Conservation (phyloP, 1,140 invertebrate species). For the Solen grandis region DNA sequence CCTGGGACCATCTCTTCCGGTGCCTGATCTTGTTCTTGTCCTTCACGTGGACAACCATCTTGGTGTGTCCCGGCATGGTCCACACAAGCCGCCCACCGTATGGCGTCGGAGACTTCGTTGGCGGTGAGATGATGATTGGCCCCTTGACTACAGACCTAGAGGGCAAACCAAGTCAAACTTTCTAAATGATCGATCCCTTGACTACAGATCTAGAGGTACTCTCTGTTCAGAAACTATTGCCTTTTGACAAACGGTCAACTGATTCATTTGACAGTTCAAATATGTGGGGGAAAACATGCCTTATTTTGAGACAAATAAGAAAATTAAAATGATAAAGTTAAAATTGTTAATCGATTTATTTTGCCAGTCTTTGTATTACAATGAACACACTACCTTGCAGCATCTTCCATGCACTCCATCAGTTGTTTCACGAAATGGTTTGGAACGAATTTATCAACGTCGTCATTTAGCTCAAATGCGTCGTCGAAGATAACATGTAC, state of each 20-base stretch:
- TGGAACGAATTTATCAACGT: slow-evolving; percentile 96
- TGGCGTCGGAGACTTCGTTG: slow-evolving; percentile 74
- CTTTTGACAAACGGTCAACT: too few species aligned
- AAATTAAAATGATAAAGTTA: too few species aligned
- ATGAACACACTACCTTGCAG: slow-evolving; percentile 85
- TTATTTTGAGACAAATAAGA: too few species aligned
- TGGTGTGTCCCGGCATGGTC: slow-evolving; percentile 79
- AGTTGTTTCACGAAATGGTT: slow-evolving; percentile 98
- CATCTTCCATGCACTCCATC: slow-evolving; percentile 95
- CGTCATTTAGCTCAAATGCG: slow-evolving; percentile 95
- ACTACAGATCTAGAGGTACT: too few species aligned
- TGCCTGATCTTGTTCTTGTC: slow-evolving; percentile 80
- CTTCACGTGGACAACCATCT: slow-evolving; percentile 78
- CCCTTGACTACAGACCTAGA: slow-evolving; percentile 75
- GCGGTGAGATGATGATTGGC: slow-evolving; percentile 70
- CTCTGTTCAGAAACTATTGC: too few species aligned
- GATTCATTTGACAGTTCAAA: too few species aligned
- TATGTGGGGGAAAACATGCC: too few species aligned
- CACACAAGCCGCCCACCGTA: slow-evolving; percentile 79
- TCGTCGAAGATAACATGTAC: slow-evolving; percentile 99
- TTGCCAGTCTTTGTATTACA: neutral
- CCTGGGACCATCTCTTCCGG: slow-evolving; percentile 82
- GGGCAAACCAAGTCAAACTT: too few species aligned
- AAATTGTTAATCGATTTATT: too few species aligned
- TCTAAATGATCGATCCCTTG: too few species aligned